Evolutionary conservation across 2,797 vertebrate species (phyloP).

Genomic region (Lutjanus campechanus): DNA sequence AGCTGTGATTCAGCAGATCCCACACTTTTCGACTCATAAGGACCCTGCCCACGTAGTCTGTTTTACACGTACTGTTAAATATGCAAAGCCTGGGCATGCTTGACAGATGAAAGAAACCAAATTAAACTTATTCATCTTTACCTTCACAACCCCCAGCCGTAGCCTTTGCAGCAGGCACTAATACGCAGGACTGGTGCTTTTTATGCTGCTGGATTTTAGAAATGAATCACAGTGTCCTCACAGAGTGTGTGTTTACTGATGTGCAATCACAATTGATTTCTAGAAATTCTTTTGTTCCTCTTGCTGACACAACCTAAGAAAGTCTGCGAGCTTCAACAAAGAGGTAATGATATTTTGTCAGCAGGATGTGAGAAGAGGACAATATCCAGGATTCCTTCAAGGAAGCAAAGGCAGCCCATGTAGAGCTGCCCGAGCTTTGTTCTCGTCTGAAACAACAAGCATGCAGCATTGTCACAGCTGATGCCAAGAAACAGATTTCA

Average conservation of each 20-base stretch:
- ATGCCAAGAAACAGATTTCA: constrained; percentile 34
- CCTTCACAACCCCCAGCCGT: constrained; percentile 39
- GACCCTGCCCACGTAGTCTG: constrained; percentile 63
- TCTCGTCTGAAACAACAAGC: constrained; percentile 18
- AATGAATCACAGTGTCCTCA: constrained; percentile 27
- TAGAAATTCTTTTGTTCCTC: constrained; percentile 55
- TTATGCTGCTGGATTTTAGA: constrained; percentile 21
- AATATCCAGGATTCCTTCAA: constrained; percentile 37
- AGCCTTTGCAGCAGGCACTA: constrained; percentile 40
- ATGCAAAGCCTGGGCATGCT: constrained; percentile 68
- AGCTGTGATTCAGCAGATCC: constrained; percentile 65
- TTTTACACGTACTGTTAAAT: constrained; percentile 63
- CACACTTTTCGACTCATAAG: constrained; percentile 43
- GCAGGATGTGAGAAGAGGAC: constrained; percentile 30
- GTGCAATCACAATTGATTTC: constrained; percentile 54
- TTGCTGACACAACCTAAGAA: constrained; percentile 48
- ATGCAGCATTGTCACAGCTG: constrained; percentile 4
- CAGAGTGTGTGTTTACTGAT: constrained; percentile 43
- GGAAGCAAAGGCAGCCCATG: constrained; percentile 9
- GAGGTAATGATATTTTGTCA: constrained; percentile 44
- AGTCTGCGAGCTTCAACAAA: constrained; percentile 47
- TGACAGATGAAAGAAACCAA: constrained; percentile 74
- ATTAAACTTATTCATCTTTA: constrained; percentile 72
- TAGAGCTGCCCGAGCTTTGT: constrained; percentile 35
- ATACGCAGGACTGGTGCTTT: constrained; percentile 28